A percentile compares a stretch with the other conserved stretches of the same genome.
phyloP scores from a whole-genome alignment of 2,113 vertebrate genomes.

The Mus musculus region GRCm39 chr1:122711501-122712000 shows the following conservation, averaged over 20 bases:
- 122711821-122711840: background rate
- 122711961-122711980: background rate
- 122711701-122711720: background rate
- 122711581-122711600: background rate
- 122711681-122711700: background rate
- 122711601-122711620: background rate
- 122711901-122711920: background rate
- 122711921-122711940: background rate
- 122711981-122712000: background rate
- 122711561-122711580: background rate
- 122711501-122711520: background rate
- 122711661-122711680: background rate
- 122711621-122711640: background rate
- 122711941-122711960: background rate
- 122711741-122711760: slow-evolving; percentile 12
- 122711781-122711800: background rate
- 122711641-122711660: background rate
- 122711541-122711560: background rate
- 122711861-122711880: background rate
- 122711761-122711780: background rate
- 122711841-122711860: background rate
- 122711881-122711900: background rate
- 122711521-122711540: background rate
- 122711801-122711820: background rate
- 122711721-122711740: background rate